Evolutionary conservation across 2,113 vertebrate species (phyloP).

Genomic region (Trematocara zebra): DNA sequence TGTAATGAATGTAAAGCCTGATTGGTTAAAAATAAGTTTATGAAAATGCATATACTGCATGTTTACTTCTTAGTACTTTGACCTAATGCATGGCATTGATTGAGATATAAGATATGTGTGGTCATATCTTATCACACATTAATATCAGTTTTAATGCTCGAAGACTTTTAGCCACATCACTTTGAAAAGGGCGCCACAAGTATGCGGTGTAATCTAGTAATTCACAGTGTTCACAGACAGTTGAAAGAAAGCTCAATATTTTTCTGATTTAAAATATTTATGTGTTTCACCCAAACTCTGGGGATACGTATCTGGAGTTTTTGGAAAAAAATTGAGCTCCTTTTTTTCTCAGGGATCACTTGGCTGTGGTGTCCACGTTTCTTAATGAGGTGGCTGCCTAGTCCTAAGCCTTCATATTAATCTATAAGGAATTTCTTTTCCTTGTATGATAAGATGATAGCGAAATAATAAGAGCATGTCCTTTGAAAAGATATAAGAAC

Average conservation of each 20-base stretch:
- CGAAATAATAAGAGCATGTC: neutral
- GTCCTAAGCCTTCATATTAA: neutral
- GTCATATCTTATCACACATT: neutral
- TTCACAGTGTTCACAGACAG: neutral
- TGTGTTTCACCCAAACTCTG: conserved; percentile 50
- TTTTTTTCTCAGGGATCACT: conserved; percentile 19
- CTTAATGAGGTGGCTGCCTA: conserved; percentile 35
- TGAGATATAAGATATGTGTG: neutral
- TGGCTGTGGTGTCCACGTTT: neutral
- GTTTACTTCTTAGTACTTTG: neutral
- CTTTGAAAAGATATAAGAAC: neutral
- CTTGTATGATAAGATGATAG: neutral
- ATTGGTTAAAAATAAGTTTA: neutral
- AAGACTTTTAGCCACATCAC: conserved; percentile 36
- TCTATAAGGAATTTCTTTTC: neutral
- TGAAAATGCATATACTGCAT: conserved; percentile 18
- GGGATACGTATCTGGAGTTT: conserved; percentile 44
- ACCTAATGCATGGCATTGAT: conserved; percentile 28
- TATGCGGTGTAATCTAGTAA: neutral
- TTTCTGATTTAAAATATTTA: conserved; percentile 43
- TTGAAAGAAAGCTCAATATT: conserved; percentile 48
- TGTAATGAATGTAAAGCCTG: neutral
- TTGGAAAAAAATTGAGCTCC: conserved; percentile 59
- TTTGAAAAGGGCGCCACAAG: neutral
- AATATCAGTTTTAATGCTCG: neutral